Percentiles rank a stretch among this genome's conserved stretches.
phyloP scores from a whole-genome alignment of 2,888 invertebrate genomes.

The Dasypogon diadema region DNA sequence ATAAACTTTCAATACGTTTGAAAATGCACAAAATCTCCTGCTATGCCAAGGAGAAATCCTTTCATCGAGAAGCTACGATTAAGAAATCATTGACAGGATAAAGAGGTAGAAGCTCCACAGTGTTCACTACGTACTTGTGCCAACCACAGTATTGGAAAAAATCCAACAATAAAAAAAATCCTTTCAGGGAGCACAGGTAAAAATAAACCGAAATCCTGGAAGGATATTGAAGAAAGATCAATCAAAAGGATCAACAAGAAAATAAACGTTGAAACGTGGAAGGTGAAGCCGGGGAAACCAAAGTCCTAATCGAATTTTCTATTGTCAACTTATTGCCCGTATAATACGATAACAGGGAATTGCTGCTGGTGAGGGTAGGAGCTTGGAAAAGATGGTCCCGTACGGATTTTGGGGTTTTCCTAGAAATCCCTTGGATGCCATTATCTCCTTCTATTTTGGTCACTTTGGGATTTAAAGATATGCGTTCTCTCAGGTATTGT shows the following conservation, averaged over 20 bases:
- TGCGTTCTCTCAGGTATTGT: slow-evolving; percentile 39
- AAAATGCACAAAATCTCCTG: slow-evolving; percentile 38
- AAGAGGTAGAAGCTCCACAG: slow-evolving; percentile 3
- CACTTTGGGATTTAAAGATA: slow-evolving; percentile 9
- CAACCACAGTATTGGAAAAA: slow-evolving; percentile 10
- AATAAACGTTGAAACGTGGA: background rate
- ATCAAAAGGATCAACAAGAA: slow-evolving; percentile 20
- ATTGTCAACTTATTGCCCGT: slow-evolving; percentile 57
- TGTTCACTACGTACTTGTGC: background rate
- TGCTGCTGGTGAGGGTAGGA: background rate
- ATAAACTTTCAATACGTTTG: slow-evolving; percentile 34
- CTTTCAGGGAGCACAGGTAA: slow-evolving; percentile 16
- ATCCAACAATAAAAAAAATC: slow-evolving; percentile 8
- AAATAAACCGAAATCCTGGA: slow-evolving; percentile 27
- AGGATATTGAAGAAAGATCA: slow-evolving; percentile 38
- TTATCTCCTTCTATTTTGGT: slow-evolving; percentile 40
- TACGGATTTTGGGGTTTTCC: slow-evolving; percentile 16
- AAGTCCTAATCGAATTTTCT: slow-evolving; percentile 54
- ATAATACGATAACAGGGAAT: slow-evolving; percentile 55
- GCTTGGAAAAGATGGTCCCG: slow-evolving; percentile 11
- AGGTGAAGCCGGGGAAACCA: slow-evolving; percentile 13
- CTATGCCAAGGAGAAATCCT: slow-evolving; percentile 11
- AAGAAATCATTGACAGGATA: slow-evolving; percentile 2
- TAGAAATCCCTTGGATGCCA: background rate
- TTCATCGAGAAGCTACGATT: slow-evolving; percentile 14